Base-by-base conservation (phyloP, 2,888 invertebrate genomes). In the Zhengitettix transpicula region DNA sequence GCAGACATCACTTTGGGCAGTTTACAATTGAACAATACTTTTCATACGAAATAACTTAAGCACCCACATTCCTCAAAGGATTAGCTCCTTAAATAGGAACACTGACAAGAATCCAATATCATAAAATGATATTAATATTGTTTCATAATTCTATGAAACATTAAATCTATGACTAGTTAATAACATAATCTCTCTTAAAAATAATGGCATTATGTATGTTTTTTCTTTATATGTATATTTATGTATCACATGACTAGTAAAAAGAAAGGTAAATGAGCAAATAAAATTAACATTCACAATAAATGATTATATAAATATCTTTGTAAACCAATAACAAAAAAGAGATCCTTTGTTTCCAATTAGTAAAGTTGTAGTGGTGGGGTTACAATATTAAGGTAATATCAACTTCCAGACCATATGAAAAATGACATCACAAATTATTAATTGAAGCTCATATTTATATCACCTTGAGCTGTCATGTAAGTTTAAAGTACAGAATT, bases 241-340 rank as follows among this genome's bases (percentile, higher is more conserved):
- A 40, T n/a, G 28, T 16, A 41, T 58, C 58, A 17, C 51, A 15
- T 58, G 58, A 58, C 58, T 58, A 58, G 58, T 52, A 58, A 54
- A 58, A 58, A 54, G 11, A 40, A 28, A 42, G 51, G 40, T 11
- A 42, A 28, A 41, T 58, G 58, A 58, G 58, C 58, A 58, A 55
- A 55, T 58, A 55, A 58, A 58, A 47, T 44, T 58, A 58, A 54
- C 44, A 54, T 42, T 58, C 16, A 44, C 47, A 58, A 58, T 55
- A 58, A 58, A 54, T 54, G 42, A 58, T 15, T 15, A 40, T 47
- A 42, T 55, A 58, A 58, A 42, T 42, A 51, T 41, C 16, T 58
- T 58, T 15, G 16, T 52, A 58, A 55, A 42, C 15, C 54, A 55
- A 44, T 40, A 58, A 55, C 40, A 47, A 17, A 58, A 51, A 58